Evolutionary conservation across 2,113 vertebrate genomes (phyloP), one percentile per base, ranked within the genome.

Genomic region (Pungitius pungitius): DNA sequence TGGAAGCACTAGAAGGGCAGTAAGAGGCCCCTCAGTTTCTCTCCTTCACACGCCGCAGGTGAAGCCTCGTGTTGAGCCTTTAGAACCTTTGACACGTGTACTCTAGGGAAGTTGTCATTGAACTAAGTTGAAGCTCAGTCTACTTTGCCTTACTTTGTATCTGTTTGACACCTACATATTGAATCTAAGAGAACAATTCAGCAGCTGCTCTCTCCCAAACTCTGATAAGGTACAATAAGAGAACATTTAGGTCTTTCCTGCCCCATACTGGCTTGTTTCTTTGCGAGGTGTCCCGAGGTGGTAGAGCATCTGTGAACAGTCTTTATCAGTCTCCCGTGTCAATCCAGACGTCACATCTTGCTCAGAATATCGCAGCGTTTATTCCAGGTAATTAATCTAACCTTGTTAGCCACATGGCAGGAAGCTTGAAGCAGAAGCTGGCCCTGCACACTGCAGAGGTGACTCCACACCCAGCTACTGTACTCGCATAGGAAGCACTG

Each of bases 301-400:
- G 33, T n/a, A 1, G 20, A 82, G 76, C 86, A 89, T 83, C 81
- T 89, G 82, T 86, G 85, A 75, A 74, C 70, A 83, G 81, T 84
- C 75, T 77, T 74, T 72, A 69, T 86, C 88, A 52, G 52, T 80
- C 87, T 80, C 75, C 67, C 17, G 1, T 84, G 80, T 84, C 78
- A 66, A 60, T 75, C 73, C 88, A 92, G 85, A 87, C 69, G 74
- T 78, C 78, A 64, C 74, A 68, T 82, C 77, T 83, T 81, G 75
- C 81, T 88, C 68, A 24, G 72, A 75, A 78, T 73, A 56, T 85
- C 22, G 26, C 68, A 59, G 76, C 80, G 85, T 77, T 87, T 78
- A 74, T 61, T 87, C 80, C 83, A 87, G 80, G 82, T 89, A 77
- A 87, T 90, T 87, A 90, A 89, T 91, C 87, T 87, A 81, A 90